phyloP scores from a whole-genome alignment of 2,113 vertebrate genomes.

The Sporophila hypoxantha region DNA sequence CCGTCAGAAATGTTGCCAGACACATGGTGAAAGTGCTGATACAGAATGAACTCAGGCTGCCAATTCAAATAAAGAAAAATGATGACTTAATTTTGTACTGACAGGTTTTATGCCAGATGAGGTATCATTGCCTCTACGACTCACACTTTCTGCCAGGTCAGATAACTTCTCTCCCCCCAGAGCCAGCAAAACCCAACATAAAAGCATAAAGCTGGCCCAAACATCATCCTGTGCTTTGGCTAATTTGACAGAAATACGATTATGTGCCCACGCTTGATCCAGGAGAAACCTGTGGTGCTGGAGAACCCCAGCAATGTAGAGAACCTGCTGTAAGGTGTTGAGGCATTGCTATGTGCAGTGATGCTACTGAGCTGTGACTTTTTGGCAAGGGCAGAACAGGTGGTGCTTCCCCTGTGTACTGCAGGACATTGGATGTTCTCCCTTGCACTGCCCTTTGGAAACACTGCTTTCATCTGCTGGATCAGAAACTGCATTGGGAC shows the following conservation, averaged over 20 bases:
- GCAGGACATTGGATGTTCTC: background rate
- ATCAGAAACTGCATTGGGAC: background rate
- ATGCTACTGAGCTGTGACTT: background rate
- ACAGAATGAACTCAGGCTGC: background rate
- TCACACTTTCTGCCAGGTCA: background rate
- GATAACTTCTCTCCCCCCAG: background rate
- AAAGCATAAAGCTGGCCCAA: background rate
- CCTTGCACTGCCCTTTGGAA: background rate
- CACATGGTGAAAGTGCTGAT: slow-evolving; percentile 47
- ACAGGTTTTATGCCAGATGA: slow-evolving; percentile 23
- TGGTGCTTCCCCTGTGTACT: background rate
- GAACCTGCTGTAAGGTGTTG: background rate
- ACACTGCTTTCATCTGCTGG: background rate
- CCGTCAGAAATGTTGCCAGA: slow-evolving; percentile 21
- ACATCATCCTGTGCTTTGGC: background rate
- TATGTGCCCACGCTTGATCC: background rate
- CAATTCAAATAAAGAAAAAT: slow-evolving; percentile 48
- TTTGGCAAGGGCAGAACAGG: background rate
- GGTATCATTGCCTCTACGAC: background rate
- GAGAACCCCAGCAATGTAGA: background rate
- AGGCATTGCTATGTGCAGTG: background rate
- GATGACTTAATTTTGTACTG: slow-evolving; percentile 45
- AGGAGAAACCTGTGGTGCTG: background rate
- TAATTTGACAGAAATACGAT: background rate
- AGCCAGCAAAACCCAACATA: background rate